Evolutionary conservation across 2,797 vertebrate species (phyloP), one percentile per base, ranked within the genome.

Genomic region (Dallia pectoralis): DNA sequence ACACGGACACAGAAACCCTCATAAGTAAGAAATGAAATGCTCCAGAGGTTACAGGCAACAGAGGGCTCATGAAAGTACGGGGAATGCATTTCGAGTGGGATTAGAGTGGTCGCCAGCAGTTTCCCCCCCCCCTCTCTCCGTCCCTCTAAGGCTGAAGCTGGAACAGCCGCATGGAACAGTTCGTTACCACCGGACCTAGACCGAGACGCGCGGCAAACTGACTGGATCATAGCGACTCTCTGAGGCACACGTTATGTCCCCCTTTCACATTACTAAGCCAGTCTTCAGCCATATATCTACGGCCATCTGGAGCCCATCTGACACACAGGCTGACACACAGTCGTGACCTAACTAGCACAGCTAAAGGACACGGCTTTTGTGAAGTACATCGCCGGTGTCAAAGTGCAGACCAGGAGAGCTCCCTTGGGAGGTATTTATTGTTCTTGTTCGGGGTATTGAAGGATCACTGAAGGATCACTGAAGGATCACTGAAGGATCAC

Each of bases 241-340:
- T 63, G 66, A 74, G 73, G 73, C 81, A 71, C 73, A 77, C 71
- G 63, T 62, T 22, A 78, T 77, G 79, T 70, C 77, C 79, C 86
- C 80, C 64, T 1, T 74, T 86, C 78, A 72, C 84, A 73, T 85
- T 84, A 89, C 83, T 87, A 87, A 88, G 84, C 85, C 87, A 87
- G 87, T 77, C 86, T 86, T 89, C 79, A 63, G 85, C 83, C 74
- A 88, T 87, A 89, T 86, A 89, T 87, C 86, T 79, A 29, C 25
- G 61, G 32, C 84, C 91, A 93, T 91, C 92, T 93, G 92, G 90
- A 91, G 86, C 81, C 81, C 84, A 89, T 93, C 89, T 62, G 69
- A 88, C 85, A 88, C 82, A 75, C 72, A 74, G 75, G 47, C 80
- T 72, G 44, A n/a, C 71, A 80, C 82, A 82, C 76, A 86, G 79